Evolutionary conservation across 2,113 vertebrate genomes (phyloP).

Genomic region (Sapayoa aenigma): DNA sequence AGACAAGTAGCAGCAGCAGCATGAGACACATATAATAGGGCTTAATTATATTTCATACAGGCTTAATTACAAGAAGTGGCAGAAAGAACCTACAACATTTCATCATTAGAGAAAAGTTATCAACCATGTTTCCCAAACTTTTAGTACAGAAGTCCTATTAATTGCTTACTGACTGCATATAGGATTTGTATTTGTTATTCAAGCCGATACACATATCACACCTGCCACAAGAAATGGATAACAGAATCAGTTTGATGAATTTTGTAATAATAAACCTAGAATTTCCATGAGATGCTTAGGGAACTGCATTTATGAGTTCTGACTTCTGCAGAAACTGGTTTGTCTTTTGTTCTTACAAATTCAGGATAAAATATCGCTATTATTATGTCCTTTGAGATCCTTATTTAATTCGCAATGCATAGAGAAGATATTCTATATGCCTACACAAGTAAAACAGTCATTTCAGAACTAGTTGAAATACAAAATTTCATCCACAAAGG

Average conservation of each 20-base stretch:
- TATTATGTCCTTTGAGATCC: background rate
- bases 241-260: conserved; percentile 3
- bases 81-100: conserved; percentile 34
- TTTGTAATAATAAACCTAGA: background rate
- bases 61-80: conserved; percentile 35
- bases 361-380: background rate
- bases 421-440: background rate
- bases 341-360: background rate
- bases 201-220: background rate
- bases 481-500: background rate
- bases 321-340: background rate
- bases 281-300: background rate
- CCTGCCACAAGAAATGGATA: background rate
- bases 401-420: background rate
- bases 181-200: background rate
- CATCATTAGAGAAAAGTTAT: background rate
- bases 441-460: background rate
- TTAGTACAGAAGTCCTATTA: background rate
- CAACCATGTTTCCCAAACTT: conserved; percentile 2
- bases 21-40: conserved; percentile 1
- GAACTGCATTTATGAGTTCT: background rate
- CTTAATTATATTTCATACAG: conserved; percentile 33
- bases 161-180: background rate
- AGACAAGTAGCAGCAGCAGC: conserved; percentile 4
- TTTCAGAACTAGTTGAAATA: background rate